Percentiles rank a stretch among this genome's conserved stretches.
Evolutionary conservation across 2,888 invertebrate species (phyloP).

Genomic region (Nymphalis urticae): DNA sequence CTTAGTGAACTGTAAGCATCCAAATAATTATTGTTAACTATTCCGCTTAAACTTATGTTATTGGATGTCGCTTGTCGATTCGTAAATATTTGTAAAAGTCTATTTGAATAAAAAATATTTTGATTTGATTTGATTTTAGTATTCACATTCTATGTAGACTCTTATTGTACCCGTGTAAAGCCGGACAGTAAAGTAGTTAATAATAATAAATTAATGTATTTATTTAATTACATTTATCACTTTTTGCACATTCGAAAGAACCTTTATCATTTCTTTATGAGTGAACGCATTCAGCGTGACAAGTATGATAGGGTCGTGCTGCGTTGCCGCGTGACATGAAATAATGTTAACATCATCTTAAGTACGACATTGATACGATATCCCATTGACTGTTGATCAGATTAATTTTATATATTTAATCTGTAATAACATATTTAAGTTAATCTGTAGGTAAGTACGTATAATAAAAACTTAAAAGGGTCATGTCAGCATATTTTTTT

Average conservation of each 20-base stretch:
- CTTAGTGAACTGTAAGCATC: too few species aligned
- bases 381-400: constrained; percentile 10
- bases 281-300: constrained; percentile 10
- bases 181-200: too few species aligned
- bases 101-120: too few species aligned
- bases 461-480: constrained; percentile 1
- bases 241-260: not conserved
- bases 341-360: constrained; percentile 10
- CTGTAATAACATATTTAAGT: constrained; percentile 3
- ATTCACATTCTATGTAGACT: too few species aligned
- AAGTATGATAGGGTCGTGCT: constrained; percentile 1
- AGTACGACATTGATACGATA: constrained; percentile 1
- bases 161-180: too few species aligned
- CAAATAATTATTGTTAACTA: too few species aligned
- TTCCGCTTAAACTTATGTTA: too few species aligned
- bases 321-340: constrained; percentile 1
- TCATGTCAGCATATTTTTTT: not conserved
- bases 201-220: too few species aligned
- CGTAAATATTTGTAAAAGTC: too few species aligned
- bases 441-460: not conserved
- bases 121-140: too few species aligned
- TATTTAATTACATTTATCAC: not conserved
- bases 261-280: constrained; percentile 12
- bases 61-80: too few species aligned
- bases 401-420: constrained; percentile 5